Evolutionary conservation across 2,888 invertebrate genomes (phyloP).

Genomic region (Cantharis rustica): DNA sequence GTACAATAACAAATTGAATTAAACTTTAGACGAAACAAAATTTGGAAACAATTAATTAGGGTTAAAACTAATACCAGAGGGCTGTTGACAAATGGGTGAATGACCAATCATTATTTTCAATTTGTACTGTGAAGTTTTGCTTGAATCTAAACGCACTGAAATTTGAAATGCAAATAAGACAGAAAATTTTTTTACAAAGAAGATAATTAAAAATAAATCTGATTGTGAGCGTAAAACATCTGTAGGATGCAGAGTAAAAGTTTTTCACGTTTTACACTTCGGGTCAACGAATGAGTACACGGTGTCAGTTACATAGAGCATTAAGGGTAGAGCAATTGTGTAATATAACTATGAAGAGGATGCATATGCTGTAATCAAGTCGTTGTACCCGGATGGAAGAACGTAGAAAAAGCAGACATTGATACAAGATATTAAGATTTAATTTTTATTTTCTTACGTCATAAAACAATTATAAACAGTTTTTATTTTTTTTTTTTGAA

Average conservation of each 20-base stretch:
- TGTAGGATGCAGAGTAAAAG: slow-evolving; percentile 29
- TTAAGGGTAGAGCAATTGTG: slow-evolving; percentile 20
- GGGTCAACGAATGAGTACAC: slow-evolving; percentile 26
- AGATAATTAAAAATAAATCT: slow-evolving; percentile 41
- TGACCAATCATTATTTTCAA: neutral
- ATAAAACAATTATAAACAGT: slow-evolving; percentile 22
- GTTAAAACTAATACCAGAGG: neutral
- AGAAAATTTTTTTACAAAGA: slow-evolving; percentile 14
- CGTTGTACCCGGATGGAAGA: slow-evolving; percentile 38
- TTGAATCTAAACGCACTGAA: neutral
- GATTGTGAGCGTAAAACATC: slow-evolving; percentile 35
- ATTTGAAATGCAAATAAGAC: neutral
- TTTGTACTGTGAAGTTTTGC: neutral
- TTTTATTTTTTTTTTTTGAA: neutral
- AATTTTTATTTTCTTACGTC: slow-evolving; percentile 28
- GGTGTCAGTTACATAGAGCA: slow-evolving; percentile 27
- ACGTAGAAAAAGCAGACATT: slow-evolving; percentile 19
- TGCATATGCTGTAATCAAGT: slow-evolving; percentile 36
- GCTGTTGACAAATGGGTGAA: neutral
- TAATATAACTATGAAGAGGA: slow-evolving; percentile 20
- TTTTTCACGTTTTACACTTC: slow-evolving; percentile 31
- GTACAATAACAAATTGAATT: neutral
- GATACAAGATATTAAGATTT: slow-evolving; percentile 27
- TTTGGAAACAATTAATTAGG: neutral
- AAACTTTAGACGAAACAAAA: neutral